Base-by-base conservation (phyloP, 1,140 invertebrate species). In the Aphidius gifuensis region DNA sequence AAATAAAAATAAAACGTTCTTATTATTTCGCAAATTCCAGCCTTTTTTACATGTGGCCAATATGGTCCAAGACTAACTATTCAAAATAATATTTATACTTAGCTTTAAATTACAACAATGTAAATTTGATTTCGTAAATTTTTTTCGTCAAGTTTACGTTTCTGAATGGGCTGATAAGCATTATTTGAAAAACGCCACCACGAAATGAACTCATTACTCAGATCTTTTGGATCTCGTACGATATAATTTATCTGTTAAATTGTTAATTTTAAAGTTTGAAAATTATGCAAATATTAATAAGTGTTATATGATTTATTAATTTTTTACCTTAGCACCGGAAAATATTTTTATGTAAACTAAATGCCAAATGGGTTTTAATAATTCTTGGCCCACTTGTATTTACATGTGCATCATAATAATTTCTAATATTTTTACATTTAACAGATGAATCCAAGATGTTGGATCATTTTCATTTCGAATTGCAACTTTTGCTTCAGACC, bases 41-140 rank as follows among this genome's bases (percentile, higher is more conserved):
- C 51, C 51, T 54, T 40, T 11, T 54, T 54, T 38, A 54, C 40
- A 42, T 54, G 51, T 16, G 39, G 39, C 51, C 51, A 54, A 11
- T 32, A 40, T 11, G 51, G 51, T 42, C 40, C 51, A 16, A 39
- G 40, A 11, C 39, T n/a, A 40, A 54, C 51, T 54, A 11, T 11
- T 40, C 39, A 5, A 40, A 51, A 51, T 3, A 32, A 38, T 32
- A 32, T 32, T 32, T 32, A 23, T 16, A 54, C 23, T 32, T 32
- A 32, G 2, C 23, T 32, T 32, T 32, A 3, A 32, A 32, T 32
- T 32, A 32, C 23, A 32, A 32, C 23, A 32, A 32, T 32, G 23
- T 32, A 32, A 32, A 32, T 32, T 32, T 32, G 2, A 32, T 32
- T 32, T 32, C 23, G 23, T 32, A 32, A 32, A 32, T 32, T 32